Evolutionary conservation across 2,888 invertebrate genomes (phyloP), one percentile per base, ranked within the genome.

Genomic region (Linnaemya tessellans): DNA sequence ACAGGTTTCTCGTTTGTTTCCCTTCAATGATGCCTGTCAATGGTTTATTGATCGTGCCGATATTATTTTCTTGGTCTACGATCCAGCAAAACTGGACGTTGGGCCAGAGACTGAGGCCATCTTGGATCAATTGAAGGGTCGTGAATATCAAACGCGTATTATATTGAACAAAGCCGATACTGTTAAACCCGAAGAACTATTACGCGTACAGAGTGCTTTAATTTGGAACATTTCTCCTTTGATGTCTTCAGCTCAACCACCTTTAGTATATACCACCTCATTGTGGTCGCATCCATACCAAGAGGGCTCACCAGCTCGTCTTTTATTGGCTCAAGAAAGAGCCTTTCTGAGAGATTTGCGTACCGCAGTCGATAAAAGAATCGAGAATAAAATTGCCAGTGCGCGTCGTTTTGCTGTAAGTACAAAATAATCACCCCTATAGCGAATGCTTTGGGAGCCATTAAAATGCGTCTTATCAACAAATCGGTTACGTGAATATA

Each of bases 21-120:
- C 98, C 74, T 98, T 98, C 93, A 98, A 98, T 91, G 98, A 98
- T 91, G 98, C 98, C 67, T 98, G 98, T 91, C 98, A 98, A 92
- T 98, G 98, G 98, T 98, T 98, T 93, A 98, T 98, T 90, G 98
- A 98, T 93, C 95, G 98, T 86, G 98, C 98, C 30, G 98, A 98
- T 92, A 97, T 98, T 88, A 98, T 98, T 91, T 98, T 98, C 93
- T 94, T 98, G 80, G 97, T 98, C 43, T 98, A 98, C 92, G 98
- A 98, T 93, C 98, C 98, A 84, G 96, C 97, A 46, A 98, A 98
- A 93, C 94, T 98, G 89, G 98, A 98, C 92, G 98, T 98, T 86
- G 98, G 98, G 78, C 97, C 97, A 86, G 98, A 98, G 93, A 97
- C 98, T 77, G 98, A 98, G 94, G 97, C 97, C 84, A 97, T 98